These are phyloP conservation scores for Gonocerus acuteangulatus DNA, from an alignment of 2,888 invertebrate genomes.

Conservation along the genomic window DNA sequence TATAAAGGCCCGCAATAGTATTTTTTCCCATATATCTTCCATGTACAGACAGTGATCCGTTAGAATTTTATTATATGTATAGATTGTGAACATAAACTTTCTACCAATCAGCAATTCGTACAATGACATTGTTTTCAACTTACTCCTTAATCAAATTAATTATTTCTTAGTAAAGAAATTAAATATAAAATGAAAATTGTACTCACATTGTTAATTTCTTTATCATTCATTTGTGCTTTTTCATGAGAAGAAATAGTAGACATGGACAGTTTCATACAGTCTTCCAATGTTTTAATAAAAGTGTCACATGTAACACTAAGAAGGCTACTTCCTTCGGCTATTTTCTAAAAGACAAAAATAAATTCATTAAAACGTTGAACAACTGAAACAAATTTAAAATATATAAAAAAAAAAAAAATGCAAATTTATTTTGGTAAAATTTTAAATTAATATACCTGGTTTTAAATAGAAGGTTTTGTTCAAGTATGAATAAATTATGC, in stretches of 20 bases:
- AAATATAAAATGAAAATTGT: neutral
- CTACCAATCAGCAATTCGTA: too few species aligned
- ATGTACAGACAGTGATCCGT: too few species aligned
- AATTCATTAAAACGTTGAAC: neutral
- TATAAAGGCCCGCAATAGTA: too few species aligned
- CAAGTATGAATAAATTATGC: too few species aligned
- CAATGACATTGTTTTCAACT: too few species aligned
- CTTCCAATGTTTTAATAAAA: slow-evolving; percentile 72
- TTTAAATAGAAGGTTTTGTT: too few species aligned
- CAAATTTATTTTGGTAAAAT: too few species aligned
- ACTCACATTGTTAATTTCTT: slow-evolving; percentile 31
- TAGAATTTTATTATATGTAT: too few species aligned
- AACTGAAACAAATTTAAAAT: neutral
- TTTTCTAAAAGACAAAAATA: slow-evolving; percentile 48
- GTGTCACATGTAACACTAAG: slow-evolving; percentile 74
- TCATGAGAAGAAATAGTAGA: slow-evolving; percentile 26
- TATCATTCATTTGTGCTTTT: slow-evolving; percentile 28
- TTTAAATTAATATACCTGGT: too few species aligned
- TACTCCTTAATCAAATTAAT: too few species aligned
- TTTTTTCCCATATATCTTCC: too few species aligned
- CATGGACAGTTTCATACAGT: slow-evolving; percentile 51
- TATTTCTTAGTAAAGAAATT: neutral
- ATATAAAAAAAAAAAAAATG: neutral
- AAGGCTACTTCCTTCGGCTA: slow-evolving; percentile 64
- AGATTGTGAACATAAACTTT: too few species aligned